Base-by-base conservation (phyloP, 2,888 invertebrate genomes). In the Drosophila falleni region DNA sequence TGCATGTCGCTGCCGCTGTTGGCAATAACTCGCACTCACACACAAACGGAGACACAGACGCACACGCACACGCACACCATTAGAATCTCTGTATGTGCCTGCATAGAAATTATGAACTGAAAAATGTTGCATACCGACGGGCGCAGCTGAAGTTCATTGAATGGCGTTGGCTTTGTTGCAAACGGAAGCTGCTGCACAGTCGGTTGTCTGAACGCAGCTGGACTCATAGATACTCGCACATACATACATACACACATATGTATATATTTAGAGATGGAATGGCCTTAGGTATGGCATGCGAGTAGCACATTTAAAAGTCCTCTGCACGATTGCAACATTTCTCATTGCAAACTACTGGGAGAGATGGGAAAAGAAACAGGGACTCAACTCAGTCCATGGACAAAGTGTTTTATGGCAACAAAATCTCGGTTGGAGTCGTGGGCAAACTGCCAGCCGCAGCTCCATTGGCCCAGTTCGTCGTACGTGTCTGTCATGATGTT, bases 261-360 rank as follows among this genome's bases (percentile, higher is more conserved):
- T 10, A 31, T 10, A 31, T 9, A 50, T 35, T 33, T 19, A 60
- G 19, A 61, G 59, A 51, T 54, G n/a, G 31, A 42, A 58, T 58
- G 42, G 54, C 58, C 50, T 47, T 68, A 64, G 80, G 60, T 74
- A 74, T 44, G 31, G 46, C 79, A 68, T 68, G 50, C 47, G 56
- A 79, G 75, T 29, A 76, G 39, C 75, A 62, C 73, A 80, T 82
- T 83, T 83, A 78, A 84, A 84, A 83, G 87, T 74, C 68, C 85
- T 74, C 61, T 61, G 73, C 84, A 83, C 87, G 84, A 89, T 83
- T 87, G 89, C 73, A 73, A 70, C 81, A 83, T 89, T 87, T 84
- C 70, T 83, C 83, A 84, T 89, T 56, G 71, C 80, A 80, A 82
- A 76, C 74, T 59, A 42, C 33, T 35, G 53, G 29, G 33, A 23